These are phyloP conservation scores for Columba livia DNA, from an alignment of 2,113 vertebrate species.

Conservation along the genomic window DNA sequence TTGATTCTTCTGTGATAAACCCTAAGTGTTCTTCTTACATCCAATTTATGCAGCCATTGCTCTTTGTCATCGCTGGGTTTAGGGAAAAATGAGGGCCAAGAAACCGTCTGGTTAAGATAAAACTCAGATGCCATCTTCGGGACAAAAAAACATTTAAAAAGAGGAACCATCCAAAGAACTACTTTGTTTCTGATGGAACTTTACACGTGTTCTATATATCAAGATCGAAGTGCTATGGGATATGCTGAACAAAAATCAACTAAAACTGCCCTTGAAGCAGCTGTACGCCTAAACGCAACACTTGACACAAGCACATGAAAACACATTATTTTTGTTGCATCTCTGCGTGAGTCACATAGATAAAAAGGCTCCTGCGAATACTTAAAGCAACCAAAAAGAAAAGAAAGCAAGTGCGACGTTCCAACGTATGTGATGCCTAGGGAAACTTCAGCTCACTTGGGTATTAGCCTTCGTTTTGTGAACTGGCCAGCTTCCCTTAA, in stretches of 20 bases:
- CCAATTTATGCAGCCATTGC: conserved; percentile 84
- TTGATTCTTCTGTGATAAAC: conserved; percentile 86
- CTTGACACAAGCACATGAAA: neutral
- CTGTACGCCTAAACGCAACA: neutral
- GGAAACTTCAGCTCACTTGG: neutral
- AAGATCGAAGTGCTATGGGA: conserved; percentile 17
- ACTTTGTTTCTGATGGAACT: conserved; percentile 71
- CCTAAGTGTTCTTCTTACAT: conserved; percentile 86
- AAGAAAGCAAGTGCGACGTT: neutral
- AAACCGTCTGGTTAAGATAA: conserved; percentile 77
- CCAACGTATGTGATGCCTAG: neutral
- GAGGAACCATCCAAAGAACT: conserved; percentile 72
- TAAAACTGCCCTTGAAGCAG: conserved; percentile 30
- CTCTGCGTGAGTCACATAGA: neutral
- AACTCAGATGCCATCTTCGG: conserved; percentile 78
- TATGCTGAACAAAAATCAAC: conserved; percentile 56
- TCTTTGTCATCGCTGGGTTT: conserved; percentile 81
- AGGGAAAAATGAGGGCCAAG: conserved; percentile 82
- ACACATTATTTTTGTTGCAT: neutral
- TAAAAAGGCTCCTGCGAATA: conserved; percentile 1
- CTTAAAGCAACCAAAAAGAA: neutral
- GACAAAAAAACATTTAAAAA: conserved; percentile 64
- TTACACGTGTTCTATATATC: conserved; percentile 57
- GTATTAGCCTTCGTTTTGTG: neutral
- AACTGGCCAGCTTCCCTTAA: neutral